Base-by-base conservation (phyloP, 1,140 invertebrate genomes). In the Melanaphis sacchari region DNA sequence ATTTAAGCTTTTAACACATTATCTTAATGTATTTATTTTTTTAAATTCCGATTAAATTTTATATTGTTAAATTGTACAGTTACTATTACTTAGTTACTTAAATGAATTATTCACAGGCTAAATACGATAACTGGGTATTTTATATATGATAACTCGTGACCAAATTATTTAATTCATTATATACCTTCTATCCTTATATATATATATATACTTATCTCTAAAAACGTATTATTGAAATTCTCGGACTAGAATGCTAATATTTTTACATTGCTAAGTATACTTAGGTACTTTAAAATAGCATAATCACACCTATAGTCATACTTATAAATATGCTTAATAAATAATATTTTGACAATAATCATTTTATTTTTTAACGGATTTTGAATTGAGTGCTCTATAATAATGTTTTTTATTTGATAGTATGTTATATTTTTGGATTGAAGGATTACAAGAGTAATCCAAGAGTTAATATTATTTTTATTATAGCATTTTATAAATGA, bases 161-260 rank as follows among this genome's bases (percentile, higher is more conserved):
- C 31, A 76, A 76, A 76, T 76, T 76, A 76, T 76, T 76, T 76
- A 76, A 76, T 76, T 36, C n/a, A n/a, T n/a, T 21, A 85, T 85
- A 18, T 8, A 81, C 15, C 21, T 18, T 81, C 15, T 81, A 36
- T 81, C 26, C 15, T 66, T n/a, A n/a, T 76, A n/a, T 31, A 4
- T 76, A n/a, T 31, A 4, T n/a, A 54, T 26, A 18, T 49, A 22
- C 81, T 26, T 41, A 84, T 40, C 24, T 31, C 15, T 84, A 11
- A 41, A 41, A 84, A 66, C 31, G 40, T 31, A 40, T 43, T 43
- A 85, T 85, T 85, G 15, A 43, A 85, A n/a, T 85, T 43, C 8
- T 85, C 41, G n/a, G 9, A 85, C 41, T 31, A 43, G 5, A 43
- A 85, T 85, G 24, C 6, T 81, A 22, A 81, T 59, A 59, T 31